Conservation (phyloP, 2,888 invertebrate genomes). For the Patella depressa region DNA sequence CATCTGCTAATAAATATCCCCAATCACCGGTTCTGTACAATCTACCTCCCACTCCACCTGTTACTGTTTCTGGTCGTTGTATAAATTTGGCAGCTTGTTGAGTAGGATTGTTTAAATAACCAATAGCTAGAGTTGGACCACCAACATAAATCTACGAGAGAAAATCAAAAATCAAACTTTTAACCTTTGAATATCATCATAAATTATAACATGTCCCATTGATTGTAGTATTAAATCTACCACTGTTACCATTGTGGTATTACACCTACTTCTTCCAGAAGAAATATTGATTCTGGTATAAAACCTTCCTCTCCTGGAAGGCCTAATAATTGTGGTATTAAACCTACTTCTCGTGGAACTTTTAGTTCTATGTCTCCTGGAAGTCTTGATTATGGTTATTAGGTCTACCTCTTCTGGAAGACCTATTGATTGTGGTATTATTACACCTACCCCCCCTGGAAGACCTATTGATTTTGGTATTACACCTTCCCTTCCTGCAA, state of each 20-base stretch:
- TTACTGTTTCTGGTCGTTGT: constrained; percentile 49
- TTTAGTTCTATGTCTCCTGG: not conserved
- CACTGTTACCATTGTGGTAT: no score
- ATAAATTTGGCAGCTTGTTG: constrained; percentile 65
- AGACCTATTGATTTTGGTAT: no score
- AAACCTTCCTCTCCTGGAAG: no score
- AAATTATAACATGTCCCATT: no score
- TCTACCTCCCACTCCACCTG: constrained; percentile 32
- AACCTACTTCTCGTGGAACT: not conserved
- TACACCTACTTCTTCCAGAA: no score
- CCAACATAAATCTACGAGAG: constrained; percentile 62
- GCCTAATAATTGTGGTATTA: no score
- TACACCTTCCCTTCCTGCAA: constrained; percentile 68
- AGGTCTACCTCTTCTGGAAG: no score
- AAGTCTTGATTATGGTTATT: not conserved
- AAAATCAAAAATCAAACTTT: not conserved
- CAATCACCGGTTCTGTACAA: constrained; percentile 71
- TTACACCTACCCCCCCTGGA: no score
- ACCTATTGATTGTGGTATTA: no score
- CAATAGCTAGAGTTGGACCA: constrained; percentile 70
- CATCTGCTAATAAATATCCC: constrained; percentile 71
- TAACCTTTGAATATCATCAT: no score
- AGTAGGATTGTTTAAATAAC: constrained; percentile 71
- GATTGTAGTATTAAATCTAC: no score
- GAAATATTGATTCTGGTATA: no score